A percentile compares a stretch with the other conserved stretches of the same genome.
Evolutionary conservation across 2,888 invertebrate species (phyloP).

Genomic region (Noctua comes): DNA sequence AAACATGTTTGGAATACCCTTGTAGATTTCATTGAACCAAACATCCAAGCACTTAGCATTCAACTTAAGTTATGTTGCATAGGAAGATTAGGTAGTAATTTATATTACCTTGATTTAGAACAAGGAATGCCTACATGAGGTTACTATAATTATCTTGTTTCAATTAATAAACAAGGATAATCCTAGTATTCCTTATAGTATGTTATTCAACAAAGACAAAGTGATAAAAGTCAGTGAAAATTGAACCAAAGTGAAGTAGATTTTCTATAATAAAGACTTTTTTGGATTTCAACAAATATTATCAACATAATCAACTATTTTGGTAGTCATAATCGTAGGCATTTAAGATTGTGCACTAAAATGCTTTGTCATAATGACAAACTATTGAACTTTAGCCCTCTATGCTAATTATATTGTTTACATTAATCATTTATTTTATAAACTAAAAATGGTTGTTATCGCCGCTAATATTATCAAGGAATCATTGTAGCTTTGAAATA

Average conservation of each 20-base stretch:
- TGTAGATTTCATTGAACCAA: constrained; percentile 24
- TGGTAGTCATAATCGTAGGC: background rate
- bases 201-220: background rate
- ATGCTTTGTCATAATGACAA: constrained; percentile 28
- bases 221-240: background rate
- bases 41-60: too few species aligned
- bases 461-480: background rate
- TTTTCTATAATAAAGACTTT: background rate
- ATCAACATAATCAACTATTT: background rate
- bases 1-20: constrained; percentile 31
- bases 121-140: background rate
- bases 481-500: background rate
- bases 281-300: background rate
- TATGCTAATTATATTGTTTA: background rate
- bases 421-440: background rate
- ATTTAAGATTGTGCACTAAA: background rate
- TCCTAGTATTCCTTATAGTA: constrained; percentile 9
- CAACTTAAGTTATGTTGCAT: background rate
- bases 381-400: background rate
- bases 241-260: background rate
- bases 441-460: background rate
- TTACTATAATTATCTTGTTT: constrained; percentile 1
- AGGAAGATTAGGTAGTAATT: background rate
- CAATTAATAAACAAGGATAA: constrained; percentile 1
- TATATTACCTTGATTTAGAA: background rate